Percentiles rank a stretch among this genome's conserved stretches.
Evolutionary conservation across 2,113 vertebrate genomes (phyloP).

Genomic region (Notarius quadriscutis): DNA sequence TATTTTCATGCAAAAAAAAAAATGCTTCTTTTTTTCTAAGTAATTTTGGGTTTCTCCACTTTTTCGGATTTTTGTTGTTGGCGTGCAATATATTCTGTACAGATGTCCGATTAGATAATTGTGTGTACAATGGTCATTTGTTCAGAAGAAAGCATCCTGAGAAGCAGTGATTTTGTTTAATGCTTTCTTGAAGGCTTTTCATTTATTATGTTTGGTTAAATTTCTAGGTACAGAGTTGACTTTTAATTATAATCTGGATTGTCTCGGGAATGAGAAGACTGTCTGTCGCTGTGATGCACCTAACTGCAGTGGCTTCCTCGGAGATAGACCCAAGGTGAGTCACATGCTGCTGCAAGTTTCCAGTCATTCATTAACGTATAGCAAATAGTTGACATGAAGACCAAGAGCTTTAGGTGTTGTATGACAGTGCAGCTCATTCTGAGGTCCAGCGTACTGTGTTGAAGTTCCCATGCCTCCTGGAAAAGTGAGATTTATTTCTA

Average conservation of each 20-base stretch:
- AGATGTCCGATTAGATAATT: background rate
- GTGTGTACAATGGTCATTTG: background rate
- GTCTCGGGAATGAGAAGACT: slow-evolving; percentile 95
- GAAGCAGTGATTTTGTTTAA: background rate
- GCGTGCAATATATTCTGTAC: background rate
- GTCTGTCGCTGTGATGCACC: slow-evolving; percentile 92
- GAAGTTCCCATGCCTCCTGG: background rate
- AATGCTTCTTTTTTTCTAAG: too few relatives aligned
- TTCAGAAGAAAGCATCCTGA: background rate
- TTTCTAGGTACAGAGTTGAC: slow-evolving; percentile 78
- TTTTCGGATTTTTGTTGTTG: background rate
- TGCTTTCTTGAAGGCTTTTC: background rate
- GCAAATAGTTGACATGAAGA: background rate
- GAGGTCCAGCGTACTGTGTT: background rate
- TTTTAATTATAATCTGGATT: slow-evolving; percentile 98
- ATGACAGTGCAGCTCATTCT: background rate
- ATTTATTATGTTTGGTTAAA: background rate
- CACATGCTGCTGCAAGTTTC: background rate
- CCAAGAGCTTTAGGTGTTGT: background rate
- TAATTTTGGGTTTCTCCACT: background rate
- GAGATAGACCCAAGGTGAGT: slow-evolving; percentile 92
- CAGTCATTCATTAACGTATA: background rate
- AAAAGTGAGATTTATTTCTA: background rate
- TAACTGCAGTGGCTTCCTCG: slow-evolving; percentile 97
- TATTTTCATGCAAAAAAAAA: background rate